Evolutionary conservation across 2,113 vertebrate genomes (phyloP).

Genomic region (Ceyx margarethae): DNA sequence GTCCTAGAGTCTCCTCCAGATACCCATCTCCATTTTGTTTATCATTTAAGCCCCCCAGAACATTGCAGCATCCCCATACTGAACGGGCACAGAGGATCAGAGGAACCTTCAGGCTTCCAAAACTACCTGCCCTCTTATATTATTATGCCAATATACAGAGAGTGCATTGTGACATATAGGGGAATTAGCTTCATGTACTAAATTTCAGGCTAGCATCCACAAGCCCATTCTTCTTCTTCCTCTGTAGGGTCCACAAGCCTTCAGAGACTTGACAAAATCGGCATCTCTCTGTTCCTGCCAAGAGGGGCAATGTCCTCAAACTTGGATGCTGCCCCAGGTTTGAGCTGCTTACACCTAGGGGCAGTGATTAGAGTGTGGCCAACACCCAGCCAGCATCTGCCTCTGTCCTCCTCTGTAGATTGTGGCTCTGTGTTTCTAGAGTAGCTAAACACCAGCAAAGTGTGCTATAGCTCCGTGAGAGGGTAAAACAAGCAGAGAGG

Average conservation of each 20-base stretch:
- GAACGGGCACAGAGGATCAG: not conserved
- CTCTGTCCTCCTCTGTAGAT: not conserved
- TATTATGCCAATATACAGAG: not conserved
- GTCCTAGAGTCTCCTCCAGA: not conserved
- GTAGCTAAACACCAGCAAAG: not conserved
- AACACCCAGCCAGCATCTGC: not conserved
- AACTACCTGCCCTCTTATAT: not conserved
- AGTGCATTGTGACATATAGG: not conserved
- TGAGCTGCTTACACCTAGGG: not conserved
- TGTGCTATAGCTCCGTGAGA: not conserved
- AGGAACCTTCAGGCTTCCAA: not conserved
- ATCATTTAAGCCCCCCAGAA: not conserved
- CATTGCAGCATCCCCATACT: not conserved
- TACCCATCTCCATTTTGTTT: not conserved
- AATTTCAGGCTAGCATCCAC: not conserved
- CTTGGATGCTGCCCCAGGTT: not conserved
- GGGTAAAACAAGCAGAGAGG: not conserved
- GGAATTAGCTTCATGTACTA: not conserved
- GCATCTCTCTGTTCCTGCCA: not conserved
- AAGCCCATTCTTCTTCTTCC: not conserved
- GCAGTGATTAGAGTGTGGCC: not conserved
- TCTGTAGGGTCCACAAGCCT: not conserved
- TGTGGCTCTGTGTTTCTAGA: not conserved
- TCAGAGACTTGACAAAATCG: not conserved
- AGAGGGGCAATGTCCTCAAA: fast-evolving